A percentile compares a stretch with the other conserved stretches of the same genome.
These are phyloP conservation scores for Isoperla grammatica DNA, from an alignment of 2,888 invertebrate genomes.

Conservation along the genomic window DNA sequence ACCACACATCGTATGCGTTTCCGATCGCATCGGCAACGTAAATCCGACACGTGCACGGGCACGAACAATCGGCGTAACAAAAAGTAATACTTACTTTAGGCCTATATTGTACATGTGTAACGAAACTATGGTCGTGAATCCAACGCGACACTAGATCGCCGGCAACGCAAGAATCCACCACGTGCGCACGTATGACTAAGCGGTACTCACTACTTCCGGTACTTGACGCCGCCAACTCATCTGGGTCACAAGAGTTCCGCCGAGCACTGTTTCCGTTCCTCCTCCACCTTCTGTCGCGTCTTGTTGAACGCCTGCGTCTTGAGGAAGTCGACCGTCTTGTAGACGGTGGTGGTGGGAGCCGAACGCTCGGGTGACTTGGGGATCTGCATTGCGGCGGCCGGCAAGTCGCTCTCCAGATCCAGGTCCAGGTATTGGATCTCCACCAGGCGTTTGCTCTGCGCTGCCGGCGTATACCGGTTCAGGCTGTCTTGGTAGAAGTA, in stretches of 20 bases:
- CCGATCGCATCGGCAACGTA: too few relatives aligned
- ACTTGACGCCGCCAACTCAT: not conserved
- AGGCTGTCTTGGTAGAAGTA: slow-evolving; percentile 41
- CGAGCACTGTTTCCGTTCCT: slow-evolving; percentile 51
- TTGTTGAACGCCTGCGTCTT: slow-evolving; percentile 91
- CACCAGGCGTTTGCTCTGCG: slow-evolving; percentile 40
- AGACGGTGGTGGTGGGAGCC: slow-evolving; percentile 51
- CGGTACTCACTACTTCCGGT: too few relatives aligned
- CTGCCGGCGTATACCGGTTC: slow-evolving; percentile 39
- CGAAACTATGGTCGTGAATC: too few relatives aligned
- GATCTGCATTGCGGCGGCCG: slow-evolving; percentile 24
- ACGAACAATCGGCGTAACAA: too few relatives aligned
- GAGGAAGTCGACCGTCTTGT: slow-evolving; percentile 89
- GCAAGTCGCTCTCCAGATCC: slow-evolving; percentile 57
- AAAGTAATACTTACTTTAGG: too few relatives aligned
- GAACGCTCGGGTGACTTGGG: slow-evolving; percentile 36
- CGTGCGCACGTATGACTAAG: too few relatives aligned
- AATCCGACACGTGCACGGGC: too few relatives aligned
- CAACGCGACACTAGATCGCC: too few relatives aligned
- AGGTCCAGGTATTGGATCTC: slow-evolving; percentile 80
- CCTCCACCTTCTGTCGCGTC: slow-evolving; percentile 73
- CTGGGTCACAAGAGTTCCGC: slow-evolving; percentile 35
- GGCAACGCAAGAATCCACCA: too few relatives aligned
- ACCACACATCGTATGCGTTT: too few relatives aligned
- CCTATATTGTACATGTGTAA: too few relatives aligned